Base-by-base conservation (phyloP, 2,113 vertebrate species). In the Triplophysa tibetana region DNA sequence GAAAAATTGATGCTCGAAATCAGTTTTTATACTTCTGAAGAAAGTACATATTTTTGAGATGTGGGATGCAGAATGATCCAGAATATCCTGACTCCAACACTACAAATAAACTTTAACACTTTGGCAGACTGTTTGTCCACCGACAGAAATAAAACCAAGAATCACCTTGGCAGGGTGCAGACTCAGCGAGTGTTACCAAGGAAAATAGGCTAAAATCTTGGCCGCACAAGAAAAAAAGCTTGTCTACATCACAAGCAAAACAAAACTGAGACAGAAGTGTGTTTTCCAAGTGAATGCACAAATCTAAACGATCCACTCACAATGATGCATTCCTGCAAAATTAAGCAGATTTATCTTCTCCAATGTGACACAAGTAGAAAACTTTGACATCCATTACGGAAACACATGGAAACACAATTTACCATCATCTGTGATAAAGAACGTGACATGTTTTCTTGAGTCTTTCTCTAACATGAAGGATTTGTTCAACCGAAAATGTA, bases 91-190 rank as follows among this genome's bases (percentile, higher is more conserved):
- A 43, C 29, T 43, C 29, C 10, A 74, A 33, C 29, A 45, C 56
- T 23, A 61, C 56, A 74, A 43, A 61, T 56, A 70, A 38, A 38
- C 11, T 29, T 19, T 33, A 50, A 21, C 10, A 41, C 29, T 3
- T 33, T 16, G 33, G 70, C 19, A 74, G 56, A 43, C n/a, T 61
- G 23, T 61, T 74, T 24, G 33, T 74, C 70, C 38, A 61, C 33
- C 9, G 56, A 61, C 70, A 61, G 56, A 74, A 74, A 74, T 74
- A 74, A 74, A 74, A 54, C 70, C 23, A 33, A 74, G 70, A 61
- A 74, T 12, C 70, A 61, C 70, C 56, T 58, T 74, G 70, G 41
- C 56, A 74, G n/a, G 70, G 38, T 61, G 56, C 70, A 16, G 70
- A 74, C 56, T 74, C 52, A 74, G 70, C 56, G 21, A 74, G 70